These are phyloP conservation scores for Muntiacus muntjak DNA, from an alignment of 2,113 vertebrate species.

Conservation along the genomic window DNA sequence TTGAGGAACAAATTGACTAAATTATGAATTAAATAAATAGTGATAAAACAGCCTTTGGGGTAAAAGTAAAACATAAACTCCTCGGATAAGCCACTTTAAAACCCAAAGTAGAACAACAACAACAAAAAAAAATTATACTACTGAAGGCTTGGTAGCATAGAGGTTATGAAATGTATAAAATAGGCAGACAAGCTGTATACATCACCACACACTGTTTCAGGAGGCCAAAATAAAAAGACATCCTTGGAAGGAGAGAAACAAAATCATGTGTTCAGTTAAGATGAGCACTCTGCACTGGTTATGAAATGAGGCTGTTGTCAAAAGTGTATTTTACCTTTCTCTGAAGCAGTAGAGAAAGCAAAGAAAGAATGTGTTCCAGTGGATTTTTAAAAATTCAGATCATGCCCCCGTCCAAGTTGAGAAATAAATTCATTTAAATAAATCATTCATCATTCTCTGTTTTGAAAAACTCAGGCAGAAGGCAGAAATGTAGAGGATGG, in stretches of 20 bases:
- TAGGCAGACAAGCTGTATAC: neutral
- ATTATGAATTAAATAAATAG: conserved; percentile 15
- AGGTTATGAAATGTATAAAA: neutral
- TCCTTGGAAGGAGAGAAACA: conserved; percentile 25
- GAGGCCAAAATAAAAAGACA: neutral
- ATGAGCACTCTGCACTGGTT: neutral
- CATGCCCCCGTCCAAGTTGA: conserved; percentile 60
- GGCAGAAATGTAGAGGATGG: conserved; percentile 62
- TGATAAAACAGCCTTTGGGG: conserved; percentile 16
- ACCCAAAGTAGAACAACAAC: neutral
- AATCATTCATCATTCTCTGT: conserved; percentile 67
- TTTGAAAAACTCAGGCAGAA: conserved; percentile 70
- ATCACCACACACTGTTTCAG: conserved; percentile 14
- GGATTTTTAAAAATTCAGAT: conserved; percentile 75
- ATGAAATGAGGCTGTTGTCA: conserved; percentile 43
- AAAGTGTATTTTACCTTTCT: conserved; percentile 31
- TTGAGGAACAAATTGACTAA: conserved; percentile 8
- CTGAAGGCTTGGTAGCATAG: neutral
- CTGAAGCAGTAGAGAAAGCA: neutral
- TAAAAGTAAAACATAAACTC: conserved; percentile 40
- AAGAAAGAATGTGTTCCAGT: conserved; percentile 53
- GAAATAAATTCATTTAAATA: conserved; percentile 73
- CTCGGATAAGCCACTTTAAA: conserved; percentile 19
- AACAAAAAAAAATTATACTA: neutral
- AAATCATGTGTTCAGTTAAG: conserved; percentile 34